phyloP scores from a whole-genome alignment of 92 coral and sea anemone genomes.

The Epizoanthus ramosus region DNA sequence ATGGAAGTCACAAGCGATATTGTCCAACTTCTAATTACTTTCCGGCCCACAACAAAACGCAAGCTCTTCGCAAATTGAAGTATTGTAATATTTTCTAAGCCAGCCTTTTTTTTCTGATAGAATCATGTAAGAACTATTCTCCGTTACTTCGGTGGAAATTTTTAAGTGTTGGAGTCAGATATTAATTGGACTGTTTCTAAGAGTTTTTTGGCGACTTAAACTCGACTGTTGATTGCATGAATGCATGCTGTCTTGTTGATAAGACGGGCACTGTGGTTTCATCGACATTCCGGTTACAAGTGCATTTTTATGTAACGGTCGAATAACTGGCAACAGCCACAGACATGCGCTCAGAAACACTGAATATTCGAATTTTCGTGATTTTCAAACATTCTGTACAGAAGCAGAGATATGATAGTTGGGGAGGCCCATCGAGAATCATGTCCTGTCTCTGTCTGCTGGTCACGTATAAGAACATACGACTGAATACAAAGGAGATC shows the following conservation, averaged over 20 bases:
- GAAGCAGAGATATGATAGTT: no score
- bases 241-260: conserved; percentile 12
- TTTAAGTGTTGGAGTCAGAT: not conserved
- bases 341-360: not conserved
- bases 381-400: no score
- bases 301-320: conserved; percentile 9
- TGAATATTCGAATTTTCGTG: not conserved
- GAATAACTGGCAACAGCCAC: not conserved
- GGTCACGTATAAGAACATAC: not conserved
- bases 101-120: not conserved
- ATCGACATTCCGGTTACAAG: conserved; percentile 28
- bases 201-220: not conserved
- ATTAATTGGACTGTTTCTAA: not conserved
- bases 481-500: not conserved
- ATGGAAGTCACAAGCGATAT: conserved; percentile 56
- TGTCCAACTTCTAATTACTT: conserved; percentile 73
- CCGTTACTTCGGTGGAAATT: not conserved
- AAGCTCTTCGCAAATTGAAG: conserved; percentile 25
- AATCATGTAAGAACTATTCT: not conserved
- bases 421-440: no score
- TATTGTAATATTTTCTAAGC: conserved; percentile 4
- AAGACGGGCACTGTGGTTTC: not conserved
- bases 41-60: conserved; percentile 51
- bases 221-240: conserved; percentile 19
- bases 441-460: no score